phyloP scores from a whole-genome alignment of 2,113 vertebrate genomes.

The Notarius lentiginosus region DNA sequence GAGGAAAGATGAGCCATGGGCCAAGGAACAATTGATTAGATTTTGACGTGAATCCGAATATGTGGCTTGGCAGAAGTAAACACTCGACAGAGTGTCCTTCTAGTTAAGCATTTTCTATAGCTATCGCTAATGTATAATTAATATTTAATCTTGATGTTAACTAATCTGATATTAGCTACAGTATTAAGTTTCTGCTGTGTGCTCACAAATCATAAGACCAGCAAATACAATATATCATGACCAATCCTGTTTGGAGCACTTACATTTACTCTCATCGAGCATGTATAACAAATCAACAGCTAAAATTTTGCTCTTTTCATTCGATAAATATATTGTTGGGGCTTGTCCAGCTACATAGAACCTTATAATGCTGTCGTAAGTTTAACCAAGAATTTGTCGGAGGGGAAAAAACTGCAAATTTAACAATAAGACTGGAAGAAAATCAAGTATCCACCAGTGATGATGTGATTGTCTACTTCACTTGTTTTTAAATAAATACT shows the following conservation, averaged over 20 bases:
- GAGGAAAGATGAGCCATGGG: too few relatives aligned
- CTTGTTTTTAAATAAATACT: background rate
- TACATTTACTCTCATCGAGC: background rate
- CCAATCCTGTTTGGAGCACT: background rate
- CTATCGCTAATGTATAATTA: background rate
- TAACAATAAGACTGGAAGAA: background rate
- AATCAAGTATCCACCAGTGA: background rate
- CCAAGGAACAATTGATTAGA: too few relatives aligned
- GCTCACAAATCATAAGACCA: background rate
- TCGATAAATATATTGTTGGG: background rate
- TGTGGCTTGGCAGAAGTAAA: too few relatives aligned
- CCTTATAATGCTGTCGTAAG: background rate
- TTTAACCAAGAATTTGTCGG: background rate
- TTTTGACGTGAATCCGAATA: too few relatives aligned
- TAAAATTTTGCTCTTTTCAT: background rate
- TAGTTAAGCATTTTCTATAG: too few relatives aligned
- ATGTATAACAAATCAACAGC: background rate
- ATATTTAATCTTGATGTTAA: background rate
- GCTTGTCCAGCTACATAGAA: background rate
- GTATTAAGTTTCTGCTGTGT: background rate
- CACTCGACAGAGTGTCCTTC: too few relatives aligned
- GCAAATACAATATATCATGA: background rate
- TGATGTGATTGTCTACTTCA: background rate
- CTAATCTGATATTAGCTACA: background rate
- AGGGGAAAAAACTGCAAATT: background rate